phyloP scores from a whole-genome alignment of 2,888 invertebrate genomes.

The Ochropleura leucogaster region DNA sequence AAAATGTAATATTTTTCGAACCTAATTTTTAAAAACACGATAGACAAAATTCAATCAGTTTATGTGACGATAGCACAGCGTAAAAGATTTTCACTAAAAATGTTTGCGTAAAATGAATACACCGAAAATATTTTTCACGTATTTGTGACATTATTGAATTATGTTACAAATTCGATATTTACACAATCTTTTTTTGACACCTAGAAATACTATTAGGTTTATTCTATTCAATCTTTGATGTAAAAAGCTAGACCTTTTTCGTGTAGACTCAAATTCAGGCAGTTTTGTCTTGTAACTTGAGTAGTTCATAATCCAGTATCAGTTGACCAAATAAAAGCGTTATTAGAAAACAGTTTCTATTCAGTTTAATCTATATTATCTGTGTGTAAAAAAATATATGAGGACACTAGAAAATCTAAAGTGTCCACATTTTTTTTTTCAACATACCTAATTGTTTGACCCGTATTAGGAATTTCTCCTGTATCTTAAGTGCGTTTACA shows the following conservation, averaged over 20 bases:
- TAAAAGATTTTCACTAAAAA: slow-evolving; percentile 13
- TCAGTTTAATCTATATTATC: neutral
- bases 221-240: neutral
- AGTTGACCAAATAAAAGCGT: neutral
- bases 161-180: neutral
- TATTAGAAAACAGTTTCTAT: neutral
- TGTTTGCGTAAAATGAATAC: slow-evolving; percentile 1
- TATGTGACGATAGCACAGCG: neutral
- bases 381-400: no score
- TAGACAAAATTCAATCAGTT: slow-evolving; percentile 18
- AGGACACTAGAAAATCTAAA: no score
- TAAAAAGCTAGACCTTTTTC: neutral
- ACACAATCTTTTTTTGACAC: neutral
- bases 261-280: neutral
- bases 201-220: neutral
- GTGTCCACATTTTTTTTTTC: neutral
- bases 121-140: neutral
- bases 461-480: no score
- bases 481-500: no score
- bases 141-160: slow-evolving; percentile 10
- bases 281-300: neutral
- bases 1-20: slow-evolving; percentile 8
- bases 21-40: neutral
- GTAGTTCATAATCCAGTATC: neutral
- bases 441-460: no score